Conservation (phyloP, 2,797 vertebrate species). For the Myripristis jacobus region DNA sequence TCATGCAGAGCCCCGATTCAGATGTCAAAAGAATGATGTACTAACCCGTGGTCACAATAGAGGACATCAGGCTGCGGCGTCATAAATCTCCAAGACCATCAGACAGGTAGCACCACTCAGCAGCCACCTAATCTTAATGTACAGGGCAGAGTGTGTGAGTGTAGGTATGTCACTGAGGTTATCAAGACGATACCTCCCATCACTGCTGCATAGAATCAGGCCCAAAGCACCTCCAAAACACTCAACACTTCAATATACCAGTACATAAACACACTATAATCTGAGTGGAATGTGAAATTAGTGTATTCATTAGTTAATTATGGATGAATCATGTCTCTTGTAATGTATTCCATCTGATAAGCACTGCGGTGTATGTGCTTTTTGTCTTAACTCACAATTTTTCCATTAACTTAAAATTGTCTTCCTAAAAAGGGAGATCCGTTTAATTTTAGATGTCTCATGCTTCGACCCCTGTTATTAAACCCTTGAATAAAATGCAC, state of each 20-base stretch:
- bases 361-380: constrained; percentile 43
- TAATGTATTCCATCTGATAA: constrained; percentile 62
- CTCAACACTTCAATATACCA: not conserved
- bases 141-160: too few relatives aligned
- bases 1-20: too few relatives aligned
- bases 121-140: too few relatives aligned
- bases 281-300: too few relatives aligned
- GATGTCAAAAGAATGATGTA: too few relatives aligned
- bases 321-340: constrained; percentile 55
- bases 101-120: too few relatives aligned
- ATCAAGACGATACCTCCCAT: constrained; percentile 29
- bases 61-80: too few relatives aligned
- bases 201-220: constrained; percentile 51
- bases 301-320: not conserved
- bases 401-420: constrained; percentile 74
- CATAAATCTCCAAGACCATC: too few relatives aligned
- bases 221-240: constrained; percentile 35
- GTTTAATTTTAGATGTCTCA: constrained; percentile 69
- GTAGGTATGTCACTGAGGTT: constrained; percentile 6
- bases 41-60: too few relatives aligned
- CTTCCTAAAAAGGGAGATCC: constrained; percentile 68
- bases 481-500: constrained; percentile 57
- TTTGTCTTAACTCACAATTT: constrained; percentile 49
- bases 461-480: constrained; percentile 68
- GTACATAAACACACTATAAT: constrained; percentile 15